These are phyloP conservation scores for Drosophila cognata DNA, from an alignment of 2,888 invertebrate species.

Conservation along the genomic window DNA sequence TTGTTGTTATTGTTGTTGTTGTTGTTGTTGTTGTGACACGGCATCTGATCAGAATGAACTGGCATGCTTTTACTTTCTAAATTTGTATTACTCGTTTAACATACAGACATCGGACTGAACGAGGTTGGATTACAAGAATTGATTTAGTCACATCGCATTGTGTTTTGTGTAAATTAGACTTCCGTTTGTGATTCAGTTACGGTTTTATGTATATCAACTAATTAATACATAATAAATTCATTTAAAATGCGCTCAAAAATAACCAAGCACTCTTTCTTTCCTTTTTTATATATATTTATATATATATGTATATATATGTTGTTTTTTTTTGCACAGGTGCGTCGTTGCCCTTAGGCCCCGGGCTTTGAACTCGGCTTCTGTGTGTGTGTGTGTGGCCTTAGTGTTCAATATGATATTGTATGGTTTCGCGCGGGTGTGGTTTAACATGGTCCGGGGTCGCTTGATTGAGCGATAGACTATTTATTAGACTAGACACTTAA, in stretches of 20 bases:
- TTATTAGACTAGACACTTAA: slow-evolving; percentile 1
- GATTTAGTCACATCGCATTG: slow-evolving; percentile 51
- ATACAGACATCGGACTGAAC: slow-evolving; percentile 19
- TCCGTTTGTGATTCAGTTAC: slow-evolving; percentile 65
- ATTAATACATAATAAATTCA: slow-evolving; percentile 73
- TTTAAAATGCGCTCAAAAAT: slow-evolving; percentile 67
- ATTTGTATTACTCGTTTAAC: slow-evolving; percentile 71
- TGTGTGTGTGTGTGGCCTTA: slow-evolving; percentile 56
- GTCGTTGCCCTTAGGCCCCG: slow-evolving; percentile 10
- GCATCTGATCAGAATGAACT: slow-evolving; percentile 53
- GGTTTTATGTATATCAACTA: slow-evolving; percentile 49
- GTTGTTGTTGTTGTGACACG: slow-evolving; percentile 23
- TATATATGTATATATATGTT: too few relatives aligned
- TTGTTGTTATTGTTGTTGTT: background rate
- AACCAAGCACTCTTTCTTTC: slow-evolving; percentile 45
- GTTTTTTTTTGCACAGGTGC: background rate
- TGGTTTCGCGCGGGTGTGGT: slow-evolving; percentile 48
- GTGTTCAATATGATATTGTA: slow-evolving; percentile 45
- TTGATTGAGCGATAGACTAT: slow-evolving; percentile 44
- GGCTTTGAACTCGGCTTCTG: slow-evolving; percentile 64
- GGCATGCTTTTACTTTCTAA: slow-evolving; percentile 76
- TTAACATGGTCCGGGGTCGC: slow-evolving; percentile 31
- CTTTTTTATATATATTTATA: background rate
- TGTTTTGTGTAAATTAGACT: slow-evolving; percentile 28
- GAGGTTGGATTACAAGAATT: slow-evolving; percentile 65